Evolutionary conservation across 2,888 invertebrate genomes (phyloP).

Genomic region (Pocota personata): DNA sequence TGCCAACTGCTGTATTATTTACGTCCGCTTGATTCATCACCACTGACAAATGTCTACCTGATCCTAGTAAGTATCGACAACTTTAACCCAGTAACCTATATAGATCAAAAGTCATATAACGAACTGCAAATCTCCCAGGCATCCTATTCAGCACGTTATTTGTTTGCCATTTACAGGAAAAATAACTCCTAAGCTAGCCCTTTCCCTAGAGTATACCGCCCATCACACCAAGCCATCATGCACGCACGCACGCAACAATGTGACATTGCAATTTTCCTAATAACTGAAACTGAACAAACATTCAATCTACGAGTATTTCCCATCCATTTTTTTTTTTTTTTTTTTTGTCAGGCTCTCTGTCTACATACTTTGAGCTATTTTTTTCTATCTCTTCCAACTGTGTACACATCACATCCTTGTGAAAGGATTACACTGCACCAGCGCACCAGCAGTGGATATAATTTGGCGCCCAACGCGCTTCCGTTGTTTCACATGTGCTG

Average conservation of each 20-base stretch:
- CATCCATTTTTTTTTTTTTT: constrained; percentile 8
- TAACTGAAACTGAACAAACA: constrained; percentile 62
- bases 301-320: constrained; percentile 59
- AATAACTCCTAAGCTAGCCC: background rate
- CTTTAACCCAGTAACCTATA: constrained; percentile 5
- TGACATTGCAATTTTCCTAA: constrained; percentile 65
- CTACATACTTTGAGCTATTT: background rate
- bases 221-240: constrained; percentile 23
- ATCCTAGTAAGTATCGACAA: background rate
- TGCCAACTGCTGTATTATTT: too few species aligned
- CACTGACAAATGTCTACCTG: too few species aligned
- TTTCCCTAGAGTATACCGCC: background rate
- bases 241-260: constrained; percentile 61
- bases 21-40: too few species aligned
- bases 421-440: constrained; percentile 21
- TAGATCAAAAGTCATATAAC: constrained; percentile 26
- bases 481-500: constrained; percentile 33
- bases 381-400: constrained; percentile 8
- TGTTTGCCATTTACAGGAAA: background rate
- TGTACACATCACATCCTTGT: constrained; percentile 31
- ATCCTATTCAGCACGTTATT: background rate
- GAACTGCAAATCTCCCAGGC: constrained; percentile 1
- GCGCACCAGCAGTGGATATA: constrained; percentile 29
- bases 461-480: constrained; percentile 62
- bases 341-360: constrained; percentile 10